Conservation (phyloP, 1,140 invertebrate species). For the Pogonognathellus flavescens region DNA sequence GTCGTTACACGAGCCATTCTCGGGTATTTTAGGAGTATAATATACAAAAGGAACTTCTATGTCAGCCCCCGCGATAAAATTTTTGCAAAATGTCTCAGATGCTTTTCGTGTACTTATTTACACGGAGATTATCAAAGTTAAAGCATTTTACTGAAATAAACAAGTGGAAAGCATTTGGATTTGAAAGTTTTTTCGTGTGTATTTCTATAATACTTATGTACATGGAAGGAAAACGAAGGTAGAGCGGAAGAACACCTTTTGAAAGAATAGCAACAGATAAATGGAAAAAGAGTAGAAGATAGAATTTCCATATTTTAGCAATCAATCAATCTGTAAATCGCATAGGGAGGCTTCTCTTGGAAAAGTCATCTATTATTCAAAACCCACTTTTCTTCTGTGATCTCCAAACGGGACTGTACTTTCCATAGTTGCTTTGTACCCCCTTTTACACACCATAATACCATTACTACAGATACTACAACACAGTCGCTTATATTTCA, state of each 20-base stretch:
- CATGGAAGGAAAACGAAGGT: neutral
- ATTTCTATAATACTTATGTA: too few species aligned
- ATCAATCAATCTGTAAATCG: slow-evolving; percentile 56
- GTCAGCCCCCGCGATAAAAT: too few species aligned
- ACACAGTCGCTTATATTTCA: neutral
- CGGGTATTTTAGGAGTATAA: too few species aligned
- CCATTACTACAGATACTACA: neutral
- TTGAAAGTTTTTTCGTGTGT: too few species aligned
- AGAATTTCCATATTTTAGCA: slow-evolving; percentile 58
- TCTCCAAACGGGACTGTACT: slow-evolving; percentile 15
- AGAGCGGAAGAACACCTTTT: neutral
- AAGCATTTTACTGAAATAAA: too few species aligned
- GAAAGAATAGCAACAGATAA: slow-evolving; percentile 39
- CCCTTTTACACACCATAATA: neutral
- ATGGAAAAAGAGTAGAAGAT: slow-evolving; percentile 31
- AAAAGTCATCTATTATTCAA: slow-evolving; percentile 50
- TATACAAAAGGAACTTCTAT: too few species aligned
- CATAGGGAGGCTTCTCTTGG: slow-evolving; percentile 25
- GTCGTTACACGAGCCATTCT: too few species aligned
- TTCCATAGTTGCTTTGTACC: neutral
- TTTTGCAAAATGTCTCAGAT: too few species aligned
- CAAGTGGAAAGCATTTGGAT: too few species aligned
- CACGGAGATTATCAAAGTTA: too few species aligned
- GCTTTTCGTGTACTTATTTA: too few species aligned
- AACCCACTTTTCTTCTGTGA: slow-evolving; percentile 42